Percentiles rank a stretch among this genome's conserved stretches.
These are phyloP conservation scores for Axea sp. DNA, from an alignment of 2,888 invertebrate genomes.

Conservation along the genomic window DNA sequence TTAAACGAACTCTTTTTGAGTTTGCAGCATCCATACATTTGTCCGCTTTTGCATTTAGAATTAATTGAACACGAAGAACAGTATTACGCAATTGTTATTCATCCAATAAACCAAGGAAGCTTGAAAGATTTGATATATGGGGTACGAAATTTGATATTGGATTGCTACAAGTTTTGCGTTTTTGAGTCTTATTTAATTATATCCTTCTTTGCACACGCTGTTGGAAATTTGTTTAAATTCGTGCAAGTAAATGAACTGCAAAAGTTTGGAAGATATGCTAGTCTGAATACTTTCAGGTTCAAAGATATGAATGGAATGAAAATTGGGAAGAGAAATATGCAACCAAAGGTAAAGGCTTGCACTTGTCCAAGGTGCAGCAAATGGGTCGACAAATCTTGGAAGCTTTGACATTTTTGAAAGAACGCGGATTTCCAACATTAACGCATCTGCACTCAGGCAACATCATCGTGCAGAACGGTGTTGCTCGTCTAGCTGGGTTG, in stretches of 20 bases:
- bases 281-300: slow-evolving; percentile 71
- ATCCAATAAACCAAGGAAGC: slow-evolving; percentile 92
- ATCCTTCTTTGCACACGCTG: too few relatives aligned
- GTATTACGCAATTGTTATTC: slow-evolving; percentile 86
- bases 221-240: too few relatives aligned
- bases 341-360: slow-evolving; percentile 85
- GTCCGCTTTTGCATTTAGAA: slow-evolving; percentile 92
- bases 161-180: too few relatives aligned
- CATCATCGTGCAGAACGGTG: slow-evolving; percentile 94
- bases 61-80: slow-evolving; percentile 81
- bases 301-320: slow-evolving; percentile 86
- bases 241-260: too few relatives aligned
- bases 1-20: slow-evolving; percentile 91
- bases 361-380: slow-evolving; percentile 89
- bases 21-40: slow-evolving; percentile 95
- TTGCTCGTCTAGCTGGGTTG: slow-evolving; percentile 91
- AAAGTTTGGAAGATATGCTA: too few relatives aligned
- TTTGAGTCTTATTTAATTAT: too few relatives aligned
- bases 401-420: slow-evolving; percentile 90
- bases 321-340: slow-evolving; percentile 89
- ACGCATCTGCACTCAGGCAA: slow-evolving; percentile 94
- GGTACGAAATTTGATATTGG: slow-evolving; percentile 79
- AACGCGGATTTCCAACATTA: slow-evolving; percentile 92
- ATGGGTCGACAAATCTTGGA: slow-evolving; percentile 93
- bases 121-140: slow-evolving; percentile 94